phyloP scores from a whole-genome alignment of 2,888 invertebrate species.

The Drosophila quinaria region DNA sequence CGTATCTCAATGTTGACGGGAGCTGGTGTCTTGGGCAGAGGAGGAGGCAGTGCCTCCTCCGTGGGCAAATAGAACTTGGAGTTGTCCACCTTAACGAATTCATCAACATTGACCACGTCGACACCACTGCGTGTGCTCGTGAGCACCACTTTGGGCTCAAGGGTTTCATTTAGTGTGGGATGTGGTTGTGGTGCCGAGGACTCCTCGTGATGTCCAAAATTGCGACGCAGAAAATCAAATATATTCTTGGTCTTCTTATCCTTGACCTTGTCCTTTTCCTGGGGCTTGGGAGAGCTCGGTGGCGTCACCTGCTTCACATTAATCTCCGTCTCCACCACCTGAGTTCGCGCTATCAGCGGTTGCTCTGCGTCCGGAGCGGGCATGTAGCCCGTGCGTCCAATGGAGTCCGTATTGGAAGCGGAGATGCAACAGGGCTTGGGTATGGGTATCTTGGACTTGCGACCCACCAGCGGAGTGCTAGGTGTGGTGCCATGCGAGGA shows the following conservation, averaged over 20 bases:
- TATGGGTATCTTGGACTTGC: conserved; percentile 80
- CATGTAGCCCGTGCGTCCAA: conserved; percentile 68
- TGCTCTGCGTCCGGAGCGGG: conserved; percentile 52
- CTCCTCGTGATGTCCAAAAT: conserved; percentile 82
- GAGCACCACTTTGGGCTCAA: conserved; percentile 57
- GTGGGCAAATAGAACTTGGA: conserved; percentile 84
- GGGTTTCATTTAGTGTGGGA: conserved; percentile 52
- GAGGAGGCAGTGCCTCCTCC: conserved; percentile 62
- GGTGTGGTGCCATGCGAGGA: conserved; percentile 68
- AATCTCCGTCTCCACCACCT: conserved; percentile 84
- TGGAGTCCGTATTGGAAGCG: conserved; percentile 73
- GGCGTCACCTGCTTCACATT: conserved; percentile 83
- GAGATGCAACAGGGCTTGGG: conserved; percentile 72
- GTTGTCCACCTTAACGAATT: conserved; percentile 78
- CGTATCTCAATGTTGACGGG: conserved; percentile 84
- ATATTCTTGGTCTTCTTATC: conserved; percentile 85
- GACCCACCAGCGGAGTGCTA: conserved; percentile 62
- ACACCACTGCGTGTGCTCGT: conserved; percentile 68
- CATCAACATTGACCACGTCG: conserved; percentile 76
- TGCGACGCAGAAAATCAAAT: conserved; percentile 85
- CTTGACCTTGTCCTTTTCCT: conserved; percentile 42
- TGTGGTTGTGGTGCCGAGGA: conserved; percentile 54
- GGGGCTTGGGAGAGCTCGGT: conserved; percentile 69
- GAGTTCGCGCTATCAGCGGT: conserved; percentile 81
- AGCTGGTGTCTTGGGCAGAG: conserved; percentile 75